A percentile compares a stretch with the other conserved stretches of the same genome.
Evolutionary conservation across 2,888 invertebrate genomes (phyloP).

Genomic region (Saturnia pavonia): DNA sequence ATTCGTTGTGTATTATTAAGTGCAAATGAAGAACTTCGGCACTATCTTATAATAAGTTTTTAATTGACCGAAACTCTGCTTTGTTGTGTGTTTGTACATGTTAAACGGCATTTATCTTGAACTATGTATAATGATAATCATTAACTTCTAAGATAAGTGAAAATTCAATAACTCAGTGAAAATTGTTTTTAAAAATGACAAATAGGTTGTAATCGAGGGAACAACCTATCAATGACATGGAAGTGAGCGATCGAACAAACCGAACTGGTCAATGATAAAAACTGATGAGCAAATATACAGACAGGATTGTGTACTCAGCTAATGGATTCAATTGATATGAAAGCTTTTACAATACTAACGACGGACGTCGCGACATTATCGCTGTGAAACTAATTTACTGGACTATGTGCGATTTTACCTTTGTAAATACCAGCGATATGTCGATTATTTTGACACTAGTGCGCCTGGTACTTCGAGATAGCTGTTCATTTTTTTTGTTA

Average conservation of each 20-base stretch:
- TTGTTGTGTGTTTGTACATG: not conserved
- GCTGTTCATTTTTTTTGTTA: not conserved
- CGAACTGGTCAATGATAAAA: slow-evolving; percentile 79
- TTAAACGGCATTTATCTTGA: no score
- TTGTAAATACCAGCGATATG: slow-evolving; percentile 23
- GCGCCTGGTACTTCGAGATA: slow-evolving; percentile 9
- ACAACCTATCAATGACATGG: slow-evolving; percentile 75
- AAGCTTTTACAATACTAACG: slow-evolving; percentile 79
- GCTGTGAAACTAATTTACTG: slow-evolving; percentile 52
- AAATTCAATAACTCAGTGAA: not conserved
- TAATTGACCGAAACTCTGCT: no score
- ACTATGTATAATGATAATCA: not conserved
- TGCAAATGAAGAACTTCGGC: no score
- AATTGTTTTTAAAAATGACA: not conserved
- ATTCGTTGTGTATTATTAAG: no score
- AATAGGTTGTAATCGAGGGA: slow-evolving; percentile 50
- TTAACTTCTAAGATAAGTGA: not conserved
- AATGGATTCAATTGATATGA: slow-evolving; percentile 82
- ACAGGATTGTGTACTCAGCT: slow-evolving; percentile 78
- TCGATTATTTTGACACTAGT: slow-evolving; percentile 12
- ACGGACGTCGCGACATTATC: slow-evolving; percentile 64
- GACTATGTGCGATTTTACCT: slow-evolving; percentile 26
- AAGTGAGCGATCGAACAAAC: slow-evolving; percentile 80
- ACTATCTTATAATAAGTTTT: no score
- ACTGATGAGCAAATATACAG: slow-evolving; percentile 80